phyloP scores from a whole-genome alignment of 1,140 invertebrate genomes.

The Andricus grossulariae region DNA sequence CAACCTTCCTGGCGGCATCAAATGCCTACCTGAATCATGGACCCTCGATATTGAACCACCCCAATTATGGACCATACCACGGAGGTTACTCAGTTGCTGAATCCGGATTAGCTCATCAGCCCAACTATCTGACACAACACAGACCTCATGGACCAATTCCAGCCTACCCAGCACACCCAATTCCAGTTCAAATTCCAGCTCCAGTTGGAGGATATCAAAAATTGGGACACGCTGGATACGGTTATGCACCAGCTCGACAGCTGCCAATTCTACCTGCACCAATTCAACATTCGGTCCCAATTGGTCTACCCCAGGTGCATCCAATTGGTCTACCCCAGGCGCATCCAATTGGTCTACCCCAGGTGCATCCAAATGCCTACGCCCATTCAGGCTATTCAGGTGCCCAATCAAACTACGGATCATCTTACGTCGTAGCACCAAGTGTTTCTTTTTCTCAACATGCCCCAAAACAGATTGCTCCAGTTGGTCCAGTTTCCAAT shows the following conservation, averaged over 20 bases:
- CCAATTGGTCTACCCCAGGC: not conserved
- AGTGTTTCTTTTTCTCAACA: conserved; percentile 17
- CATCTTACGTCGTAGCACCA: not conserved
- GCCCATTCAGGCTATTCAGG: conserved; percentile 4
- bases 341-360: not conserved
- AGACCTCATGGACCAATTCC: not conserved
- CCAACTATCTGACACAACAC: not conserved
- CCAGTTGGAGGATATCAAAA: not conserved
- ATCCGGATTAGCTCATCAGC: not conserved
- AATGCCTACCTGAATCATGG: conserved; percentile 45
- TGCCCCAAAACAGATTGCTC: not conserved
- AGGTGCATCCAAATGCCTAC: not conserved
- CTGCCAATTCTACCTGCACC: not conserved
- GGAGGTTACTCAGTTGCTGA: not conserved
- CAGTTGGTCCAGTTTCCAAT: not conserved
- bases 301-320: too few relatives aligned
- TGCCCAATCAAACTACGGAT: not conserved
- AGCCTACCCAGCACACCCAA: not conserved
- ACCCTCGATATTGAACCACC: conserved; percentile 9
- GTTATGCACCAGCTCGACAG: conserved; percentile 5
- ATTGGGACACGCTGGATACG: conserved; percentile 11
- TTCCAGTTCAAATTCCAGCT: not conserved
- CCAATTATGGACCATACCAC: not conserved
- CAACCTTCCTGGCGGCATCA: conserved; percentile 38
- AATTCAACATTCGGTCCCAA: not conserved